phyloP scores from a whole-genome alignment of 92 coral and sea anemone species.

The Porites cylindrica region DNA sequence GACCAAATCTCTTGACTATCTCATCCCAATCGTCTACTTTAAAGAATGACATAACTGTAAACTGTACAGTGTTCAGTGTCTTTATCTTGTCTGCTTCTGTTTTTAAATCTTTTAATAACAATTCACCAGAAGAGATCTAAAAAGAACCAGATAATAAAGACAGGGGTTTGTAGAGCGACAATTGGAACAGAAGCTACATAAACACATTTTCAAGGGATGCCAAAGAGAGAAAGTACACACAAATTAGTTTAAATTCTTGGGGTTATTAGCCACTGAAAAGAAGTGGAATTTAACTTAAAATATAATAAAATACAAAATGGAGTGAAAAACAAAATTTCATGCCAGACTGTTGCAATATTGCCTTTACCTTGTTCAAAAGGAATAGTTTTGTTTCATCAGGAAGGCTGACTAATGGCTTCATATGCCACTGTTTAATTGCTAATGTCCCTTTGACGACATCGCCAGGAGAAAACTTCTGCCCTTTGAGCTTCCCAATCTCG shows the following conservation, averaged over 20 bases:
- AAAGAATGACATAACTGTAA: background rate
- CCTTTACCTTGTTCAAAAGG: conserved; percentile 13
- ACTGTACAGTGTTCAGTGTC: background rate
- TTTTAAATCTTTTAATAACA: conserved; percentile 14
- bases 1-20: conserved; percentile 1
- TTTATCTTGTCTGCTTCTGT: conserved; percentile 3
- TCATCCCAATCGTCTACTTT: conserved; percentile 14
- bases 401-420: conserved; percentile 20
- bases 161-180: background rate
- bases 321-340: background rate
- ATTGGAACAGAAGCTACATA: background rate
- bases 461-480: background rate
- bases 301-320: background rate
- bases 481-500: conserved; percentile 20
- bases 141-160: background rate
- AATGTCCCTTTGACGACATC: background rate
- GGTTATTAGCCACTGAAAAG: background rate
- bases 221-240: background rate
- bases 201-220: background rate
- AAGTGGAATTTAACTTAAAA: background rate
- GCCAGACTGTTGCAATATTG: background rate
- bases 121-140: conserved; percentile 23
- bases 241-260: background rate
- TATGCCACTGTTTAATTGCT: conserved; percentile 2
- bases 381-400: conserved; percentile 2